phyloP scores from a whole-genome alignment of 1,140 invertebrate species.

The Palaemon carinicauda region DNA sequence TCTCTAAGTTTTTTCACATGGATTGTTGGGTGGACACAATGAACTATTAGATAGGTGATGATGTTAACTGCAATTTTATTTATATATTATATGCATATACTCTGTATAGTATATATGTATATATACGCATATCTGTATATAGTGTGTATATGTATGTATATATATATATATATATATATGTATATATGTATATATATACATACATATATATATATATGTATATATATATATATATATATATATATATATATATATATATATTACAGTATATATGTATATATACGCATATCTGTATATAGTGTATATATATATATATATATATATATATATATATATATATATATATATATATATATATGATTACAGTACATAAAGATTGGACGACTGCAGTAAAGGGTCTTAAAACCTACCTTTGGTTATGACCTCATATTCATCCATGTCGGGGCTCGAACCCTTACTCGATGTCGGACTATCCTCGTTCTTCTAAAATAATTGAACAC shows the following conservation, averaged over 20 bases:
- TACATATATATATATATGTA: conserved; percentile 18
- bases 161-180: conserved; percentile 15
- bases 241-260: not conserved
- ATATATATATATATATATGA: not conserved
- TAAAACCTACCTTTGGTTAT: conserved; percentile 59
- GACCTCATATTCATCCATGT: conserved; percentile 64
- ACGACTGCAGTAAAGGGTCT: no score
- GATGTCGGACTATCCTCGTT: conserved; percentile 47
- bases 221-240: conserved; percentile 8
- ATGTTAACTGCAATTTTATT: no score
- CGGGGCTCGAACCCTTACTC: conserved; percentile 62
- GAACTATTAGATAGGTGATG: no score
- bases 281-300: not conserved
- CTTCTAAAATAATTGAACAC: conserved; percentile 13
- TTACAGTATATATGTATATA: not conserved
- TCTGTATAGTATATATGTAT: conserved; percentile 13
- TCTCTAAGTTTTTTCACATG: no score
- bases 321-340: conserved; percentile 12
- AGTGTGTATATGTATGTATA: conserved; percentile 7
- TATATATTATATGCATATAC: no score
- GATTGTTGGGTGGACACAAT: no score
- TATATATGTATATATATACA: conserved; percentile 18
- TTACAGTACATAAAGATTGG: not conserved
- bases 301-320: conserved; percentile 21
- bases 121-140: conserved; percentile 5